Evolutionary conservation across 2,888 invertebrate species (phyloP), one percentile per base, ranked within the genome.

Genomic region (Drosophila lacicola): DNA sequence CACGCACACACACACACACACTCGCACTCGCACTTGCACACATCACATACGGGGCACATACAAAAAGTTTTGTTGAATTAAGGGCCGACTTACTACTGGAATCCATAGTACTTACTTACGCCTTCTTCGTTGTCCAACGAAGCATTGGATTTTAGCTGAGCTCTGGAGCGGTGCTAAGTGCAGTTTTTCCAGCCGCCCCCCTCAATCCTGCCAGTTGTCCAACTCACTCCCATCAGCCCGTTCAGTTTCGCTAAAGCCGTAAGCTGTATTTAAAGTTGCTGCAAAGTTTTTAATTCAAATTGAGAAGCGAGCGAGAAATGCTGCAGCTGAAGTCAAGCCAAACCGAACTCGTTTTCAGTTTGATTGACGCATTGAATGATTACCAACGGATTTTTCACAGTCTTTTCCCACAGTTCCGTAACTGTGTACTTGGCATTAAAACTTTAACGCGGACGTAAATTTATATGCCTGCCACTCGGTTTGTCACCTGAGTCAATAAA

Each of bases 251-350:
- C 21, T 34, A 47, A 41, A 17, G 45, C 55, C 55, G 66, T 71
- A 44, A 77, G 71, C 75, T 67, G 70, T 73, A 67, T 57, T 85
- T 82, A 82, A 82, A 82, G 82, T 82, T 80, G 46, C 11, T 41
- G 55, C 53, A 85, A 83, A 86, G 72, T 84, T 86, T 89, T 89
- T 81, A 85, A 90, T 86, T 90, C 80, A 89, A 90, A 86, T 87
- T 84, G 84, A 84, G 87, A 86, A 80, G 81, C 77, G 70, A 58
- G 72, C 42, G 51, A 36, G 42, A 39, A 55, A 54, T 70, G 69
- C 60, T 69, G 68, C 69, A 80, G 46, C 64, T 64, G 70, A 61
- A 62, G 50, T 58, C 50, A 63, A 76, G 54, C 67, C 19, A 50
- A 80, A 25, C 62, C 41, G 44, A 69, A 29, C 76, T 63, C 21